Percentiles rank a stretch among this genome's conserved stretches.
Conservation (phyloP, 92 coral and sea anemone genomes). For the Zoanthus gigantus region DNA sequence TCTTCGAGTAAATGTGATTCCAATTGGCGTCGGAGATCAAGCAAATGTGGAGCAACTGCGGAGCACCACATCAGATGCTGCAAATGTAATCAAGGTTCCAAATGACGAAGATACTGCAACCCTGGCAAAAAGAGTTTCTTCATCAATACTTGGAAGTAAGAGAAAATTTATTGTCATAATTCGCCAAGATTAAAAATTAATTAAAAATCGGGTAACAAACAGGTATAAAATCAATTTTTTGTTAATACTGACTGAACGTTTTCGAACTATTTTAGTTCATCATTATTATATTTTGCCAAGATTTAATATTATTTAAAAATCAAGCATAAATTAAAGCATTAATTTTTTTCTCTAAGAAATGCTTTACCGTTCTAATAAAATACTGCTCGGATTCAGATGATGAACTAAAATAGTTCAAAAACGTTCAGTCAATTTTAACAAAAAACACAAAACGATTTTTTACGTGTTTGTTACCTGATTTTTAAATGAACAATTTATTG, state of each 20-base stretch:
- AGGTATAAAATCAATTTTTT: too few relatives aligned
- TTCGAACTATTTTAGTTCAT: too few relatives aligned
- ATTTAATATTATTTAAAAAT: too few relatives aligned
- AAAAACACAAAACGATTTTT: too few relatives aligned
- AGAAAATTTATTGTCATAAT: too few relatives aligned
- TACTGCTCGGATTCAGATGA: neutral
- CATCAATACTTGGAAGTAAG: conserved; percentile 51
- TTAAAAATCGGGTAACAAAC: too few relatives aligned
- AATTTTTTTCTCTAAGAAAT: neutral
- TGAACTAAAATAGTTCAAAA: too few relatives aligned
- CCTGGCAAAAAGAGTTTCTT: conserved; percentile 43
- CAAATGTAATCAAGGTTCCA: conserved; percentile 44
- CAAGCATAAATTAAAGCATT: too few relatives aligned
- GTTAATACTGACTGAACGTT: too few relatives aligned
- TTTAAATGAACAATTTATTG: neutral
- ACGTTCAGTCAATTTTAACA: too few relatives aligned
- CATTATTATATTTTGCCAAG: too few relatives aligned
- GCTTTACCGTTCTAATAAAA: neutral
- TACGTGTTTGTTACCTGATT: too few relatives aligned
- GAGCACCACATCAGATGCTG: conserved; percentile 26
- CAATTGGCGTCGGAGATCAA: conserved; percentile 77
- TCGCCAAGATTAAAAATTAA: neutral
- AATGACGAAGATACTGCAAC: conserved; percentile 33
- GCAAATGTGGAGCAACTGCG: conserved; percentile 58
- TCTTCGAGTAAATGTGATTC: conserved; percentile 68